Percentiles rank a stretch among this genome's conserved stretches.
phyloP scores from a whole-genome alignment of 2,797 vertebrate species.

The Oreonectes daqikongensis region DNA sequence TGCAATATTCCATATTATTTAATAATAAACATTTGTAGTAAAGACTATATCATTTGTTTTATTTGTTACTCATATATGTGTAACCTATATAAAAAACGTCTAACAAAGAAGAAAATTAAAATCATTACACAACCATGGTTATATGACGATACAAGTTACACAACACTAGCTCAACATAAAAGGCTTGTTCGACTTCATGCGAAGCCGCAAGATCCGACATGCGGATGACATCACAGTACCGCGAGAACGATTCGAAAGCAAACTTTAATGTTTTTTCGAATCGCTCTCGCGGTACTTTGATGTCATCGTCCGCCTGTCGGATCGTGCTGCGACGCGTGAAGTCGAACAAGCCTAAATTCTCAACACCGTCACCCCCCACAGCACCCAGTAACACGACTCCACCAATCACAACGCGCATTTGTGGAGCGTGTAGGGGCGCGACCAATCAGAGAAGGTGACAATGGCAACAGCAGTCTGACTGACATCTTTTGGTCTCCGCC shows the following conservation, averaged over 20 bases:
- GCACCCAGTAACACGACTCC: slow-evolving; percentile 71
- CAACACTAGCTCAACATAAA: slow-evolving; percentile 47
- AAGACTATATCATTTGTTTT: slow-evolving; percentile 57
- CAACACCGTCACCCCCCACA: slow-evolving; percentile 51
- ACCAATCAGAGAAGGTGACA: slow-evolving; percentile 66
- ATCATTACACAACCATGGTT: slow-evolving; percentile 39
- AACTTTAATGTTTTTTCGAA: no score
- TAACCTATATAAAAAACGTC: not conserved
- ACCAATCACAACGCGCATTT: slow-evolving; percentile 65
- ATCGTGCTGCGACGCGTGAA: no score
- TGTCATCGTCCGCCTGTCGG: no score
- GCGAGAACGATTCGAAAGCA: no score
- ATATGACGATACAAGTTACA: slow-evolving; percentile 47
- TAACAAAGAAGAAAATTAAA: not conserved
- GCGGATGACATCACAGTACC: no score
- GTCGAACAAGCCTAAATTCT: no score
- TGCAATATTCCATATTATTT: slow-evolving; percentile 74
- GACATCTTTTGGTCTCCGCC: slow-evolving; percentile 61
- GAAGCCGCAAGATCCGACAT: no score
- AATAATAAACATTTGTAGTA: slow-evolving; percentile 77
- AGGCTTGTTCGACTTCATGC: no score
- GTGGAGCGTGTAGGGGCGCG: slow-evolving; percentile 66
- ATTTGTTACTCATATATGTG: not conserved
- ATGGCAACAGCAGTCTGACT: slow-evolving; percentile 14
- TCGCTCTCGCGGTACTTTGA: no score